Conservation (phyloP, 2,888 invertebrate species). For the Actias luna region DNA sequence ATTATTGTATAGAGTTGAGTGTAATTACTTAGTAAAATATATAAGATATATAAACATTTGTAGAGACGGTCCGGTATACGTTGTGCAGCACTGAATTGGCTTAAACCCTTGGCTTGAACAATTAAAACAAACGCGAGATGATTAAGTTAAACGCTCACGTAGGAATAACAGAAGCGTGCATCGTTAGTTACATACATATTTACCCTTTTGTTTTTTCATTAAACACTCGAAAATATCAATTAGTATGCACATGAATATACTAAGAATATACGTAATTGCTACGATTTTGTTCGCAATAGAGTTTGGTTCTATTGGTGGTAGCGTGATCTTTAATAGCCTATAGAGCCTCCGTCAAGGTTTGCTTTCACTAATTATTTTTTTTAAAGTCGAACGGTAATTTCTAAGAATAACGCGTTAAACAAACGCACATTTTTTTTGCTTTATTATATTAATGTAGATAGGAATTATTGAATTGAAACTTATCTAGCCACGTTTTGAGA, state of each 20-base stretch:
- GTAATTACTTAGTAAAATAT: not conserved
- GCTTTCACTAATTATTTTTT: too few relatives aligned
- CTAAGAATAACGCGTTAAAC: too few relatives aligned
- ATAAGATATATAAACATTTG: not conserved
- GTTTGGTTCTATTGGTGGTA: too few relatives aligned
- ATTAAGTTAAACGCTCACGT: constrained; percentile 1
- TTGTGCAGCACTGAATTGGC: not conserved
- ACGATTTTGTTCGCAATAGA: too few relatives aligned
- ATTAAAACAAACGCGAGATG: not conserved
- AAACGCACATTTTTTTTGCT: too few relatives aligned
- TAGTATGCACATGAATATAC: not conserved
- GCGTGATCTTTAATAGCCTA: too few relatives aligned
- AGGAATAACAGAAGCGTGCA: constrained; percentile 20
- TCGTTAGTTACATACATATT: constrained; percentile 21
- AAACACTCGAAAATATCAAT: not conserved
- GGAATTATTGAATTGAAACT: too few relatives aligned
- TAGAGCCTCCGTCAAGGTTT: too few relatives aligned
- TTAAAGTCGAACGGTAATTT: too few relatives aligned
- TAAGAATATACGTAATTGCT: not conserved
- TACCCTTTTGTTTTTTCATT: constrained; percentile 22
- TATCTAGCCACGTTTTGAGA: too few relatives aligned
- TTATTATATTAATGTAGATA: too few relatives aligned
- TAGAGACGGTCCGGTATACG: not conserved
- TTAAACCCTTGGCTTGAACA: not conserved
- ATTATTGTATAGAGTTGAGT: not conserved